Conservation (phyloP, 2,888 invertebrate species). For the Amaurobius ferox region DNA sequence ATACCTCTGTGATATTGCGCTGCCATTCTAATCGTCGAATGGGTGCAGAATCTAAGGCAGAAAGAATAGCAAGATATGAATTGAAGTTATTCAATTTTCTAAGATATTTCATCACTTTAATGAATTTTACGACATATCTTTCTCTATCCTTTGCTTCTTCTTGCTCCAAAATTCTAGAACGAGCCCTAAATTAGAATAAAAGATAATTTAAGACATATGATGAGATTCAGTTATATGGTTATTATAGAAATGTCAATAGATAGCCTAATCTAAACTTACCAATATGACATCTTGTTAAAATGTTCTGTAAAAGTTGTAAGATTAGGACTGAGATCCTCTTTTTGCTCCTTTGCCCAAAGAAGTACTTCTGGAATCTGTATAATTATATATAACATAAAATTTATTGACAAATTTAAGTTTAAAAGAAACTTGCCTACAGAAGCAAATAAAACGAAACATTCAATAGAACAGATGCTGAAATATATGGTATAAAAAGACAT, state of each 20-base stretch:
- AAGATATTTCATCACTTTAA: slow-evolving; percentile 98
- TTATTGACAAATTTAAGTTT: no score
- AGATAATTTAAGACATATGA: neutral
- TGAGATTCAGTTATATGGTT: neutral
- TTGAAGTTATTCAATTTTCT: slow-evolving; percentile 99
- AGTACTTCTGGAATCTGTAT: slow-evolving; percentile 92
- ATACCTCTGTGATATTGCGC: slow-evolving; percentile 88
- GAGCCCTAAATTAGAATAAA: slow-evolving; percentile 81
- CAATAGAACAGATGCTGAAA: no score
- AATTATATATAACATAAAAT: no score
- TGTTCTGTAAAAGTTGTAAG: slow-evolving; percentile 98
- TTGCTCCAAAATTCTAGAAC: slow-evolving; percentile 93
- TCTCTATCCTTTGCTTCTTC: slow-evolving; percentile 96
- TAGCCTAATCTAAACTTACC: slow-evolving; percentile 82
- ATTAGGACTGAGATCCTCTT: slow-evolving; percentile 97
- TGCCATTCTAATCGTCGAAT: slow-evolving; percentile 94
- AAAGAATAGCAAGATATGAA: slow-evolving; percentile 96
- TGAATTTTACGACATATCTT: slow-evolving; percentile 94
- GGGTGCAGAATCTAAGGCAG: slow-evolving; percentile 97
- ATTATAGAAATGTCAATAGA: no score
- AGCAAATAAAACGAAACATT: no score
- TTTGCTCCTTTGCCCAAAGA: slow-evolving; percentile 98
- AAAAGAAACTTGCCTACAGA: no score
- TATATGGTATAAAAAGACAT: no score
- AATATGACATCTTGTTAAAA: slow-evolving; percentile 99